Base-by-base conservation (phyloP, 2,797 vertebrate genomes). In the Graptemys geographica region DNA sequence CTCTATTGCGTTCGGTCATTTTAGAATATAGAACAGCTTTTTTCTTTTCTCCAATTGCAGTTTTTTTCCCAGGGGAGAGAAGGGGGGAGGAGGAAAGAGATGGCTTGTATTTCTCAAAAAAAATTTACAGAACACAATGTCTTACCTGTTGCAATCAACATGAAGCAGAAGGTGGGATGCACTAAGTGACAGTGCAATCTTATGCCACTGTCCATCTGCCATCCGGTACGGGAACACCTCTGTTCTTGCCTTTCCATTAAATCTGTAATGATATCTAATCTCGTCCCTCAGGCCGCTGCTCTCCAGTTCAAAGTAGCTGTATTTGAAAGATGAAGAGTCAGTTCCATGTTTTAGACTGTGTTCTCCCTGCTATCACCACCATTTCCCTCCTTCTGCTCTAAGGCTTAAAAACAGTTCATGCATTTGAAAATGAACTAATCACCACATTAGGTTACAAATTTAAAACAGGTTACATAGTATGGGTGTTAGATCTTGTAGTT, bases 241-340 rank as follows among this genome's bases (percentile, higher is more conserved):
- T 1, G 98, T 99, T 78, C 99, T 98, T 0, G 98, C 98, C 96
- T 98, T 99, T 87, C 99, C 99, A 0, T 98, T 97, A 94, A 98
- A 99, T 84, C 99, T 98, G 96, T 99, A 99, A 97, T 99, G 99
- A 88, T 99, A 99, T 80, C 99, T 98, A 82, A 99, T 98, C 98
- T 99, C 99, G 95, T 99, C 99, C 90, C 99, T 98, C 92, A 99
- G 98, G 25, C 99, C 99, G 1, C 99, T 99, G 98, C 99, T 99
- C 97, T 99, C 99, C 98, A 99, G 97, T 97, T 99, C 99, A 97
- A 99, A 99, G 97, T 99, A 99, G 97, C 99, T 99, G 98, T 37
- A 83, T 41, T 15, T 12, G 94, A 98, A 97, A 97, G 4, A 96
- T 83, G 23, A 95, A 90, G 31, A 95, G 83, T 81, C 62, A 88